A percentile compares a stretch with the other conserved stretches of the same genome.
Evolutionary conservation across 2,797 vertebrate genomes (phyloP).

Genomic region (Spinus olivaceus): DNA sequence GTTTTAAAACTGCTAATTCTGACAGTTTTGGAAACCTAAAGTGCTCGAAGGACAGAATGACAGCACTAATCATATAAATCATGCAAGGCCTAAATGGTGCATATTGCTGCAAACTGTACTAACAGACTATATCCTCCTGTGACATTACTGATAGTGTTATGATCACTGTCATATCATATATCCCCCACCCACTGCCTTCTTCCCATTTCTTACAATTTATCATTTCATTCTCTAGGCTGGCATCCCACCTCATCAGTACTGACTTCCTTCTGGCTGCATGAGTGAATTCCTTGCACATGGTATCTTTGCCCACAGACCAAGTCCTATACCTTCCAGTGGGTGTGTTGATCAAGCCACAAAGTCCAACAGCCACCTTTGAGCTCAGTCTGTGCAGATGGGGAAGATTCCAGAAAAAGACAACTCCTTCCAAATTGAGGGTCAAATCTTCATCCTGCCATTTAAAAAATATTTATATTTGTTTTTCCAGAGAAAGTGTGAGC

Average conservation of each 20-base stretch:
- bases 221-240: background rate
- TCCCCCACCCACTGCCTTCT: background rate
- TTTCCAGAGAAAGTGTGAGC: background rate
- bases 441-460: background rate
- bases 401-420: background rate
- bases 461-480: background rate
- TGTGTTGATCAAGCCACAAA: background rate
- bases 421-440: background rate
- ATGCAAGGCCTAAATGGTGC: background rate
- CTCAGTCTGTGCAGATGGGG: background rate
- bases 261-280: background rate
- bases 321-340: background rate
- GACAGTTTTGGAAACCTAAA: background rate
- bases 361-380: background rate
- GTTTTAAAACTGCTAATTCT: background rate
- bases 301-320: background rate
- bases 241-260: background rate
- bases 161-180: background rate
- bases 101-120: background rate
- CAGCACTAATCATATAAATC: background rate
- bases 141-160: constrained; percentile 20
- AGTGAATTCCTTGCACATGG: background rate
- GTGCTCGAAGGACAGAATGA: background rate
- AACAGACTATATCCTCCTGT: background rate
- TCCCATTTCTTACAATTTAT: constrained; percentile 35